phyloP scores from a whole-genome alignment of 2,888 invertebrate genomes.

The Acanthococcus lagerstroemiae region DNA sequence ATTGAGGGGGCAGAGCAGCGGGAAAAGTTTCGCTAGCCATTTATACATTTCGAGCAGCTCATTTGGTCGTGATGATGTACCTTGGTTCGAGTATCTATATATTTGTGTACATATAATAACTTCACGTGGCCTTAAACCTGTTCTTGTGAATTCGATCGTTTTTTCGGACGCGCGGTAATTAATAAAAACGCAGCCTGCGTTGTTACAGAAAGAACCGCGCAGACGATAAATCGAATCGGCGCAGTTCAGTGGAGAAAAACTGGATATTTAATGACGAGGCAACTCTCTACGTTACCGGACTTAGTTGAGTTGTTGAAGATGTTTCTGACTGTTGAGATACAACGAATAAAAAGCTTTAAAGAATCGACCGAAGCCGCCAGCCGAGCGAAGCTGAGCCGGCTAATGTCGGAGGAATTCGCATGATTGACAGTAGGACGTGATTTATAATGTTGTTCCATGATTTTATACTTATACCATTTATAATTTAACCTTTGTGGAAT shows the following conservation, averaged over 20 bases:
- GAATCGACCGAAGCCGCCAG: conserved; percentile 23
- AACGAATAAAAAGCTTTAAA: conserved; percentile 25
- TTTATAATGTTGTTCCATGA: conserved; percentile 27
- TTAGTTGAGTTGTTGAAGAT: conserved; percentile 29
- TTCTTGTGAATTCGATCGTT: not conserved
- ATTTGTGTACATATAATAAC: not conserved
- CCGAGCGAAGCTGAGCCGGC: conserved; percentile 27
- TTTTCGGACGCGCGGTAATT: not conserved
- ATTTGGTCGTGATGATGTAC: too few species aligned
- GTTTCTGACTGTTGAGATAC: conserved; percentile 21
- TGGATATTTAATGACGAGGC: conserved; percentile 6
- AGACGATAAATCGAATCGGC: not conserved
- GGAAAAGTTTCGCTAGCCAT: too few species aligned
- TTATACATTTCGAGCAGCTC: too few species aligned
- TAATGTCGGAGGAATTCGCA: conserved; percentile 29
- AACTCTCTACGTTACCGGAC: conserved; percentile 11
- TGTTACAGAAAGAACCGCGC: not conserved
- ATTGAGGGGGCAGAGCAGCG: too few species aligned
- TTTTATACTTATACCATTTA: conserved; percentile 27
- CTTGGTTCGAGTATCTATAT: too few species aligned
- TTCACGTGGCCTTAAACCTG: not conserved
- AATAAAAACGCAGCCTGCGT: conserved; percentile 1
- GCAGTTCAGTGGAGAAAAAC: conserved; percentile 6
- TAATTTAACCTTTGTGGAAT: conserved; percentile 30
- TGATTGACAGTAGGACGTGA: conserved; percentile 29